These are phyloP conservation scores for Scopus umbretta DNA, from an alignment of 2,113 vertebrate genomes.

Conservation along the genomic window DNA sequence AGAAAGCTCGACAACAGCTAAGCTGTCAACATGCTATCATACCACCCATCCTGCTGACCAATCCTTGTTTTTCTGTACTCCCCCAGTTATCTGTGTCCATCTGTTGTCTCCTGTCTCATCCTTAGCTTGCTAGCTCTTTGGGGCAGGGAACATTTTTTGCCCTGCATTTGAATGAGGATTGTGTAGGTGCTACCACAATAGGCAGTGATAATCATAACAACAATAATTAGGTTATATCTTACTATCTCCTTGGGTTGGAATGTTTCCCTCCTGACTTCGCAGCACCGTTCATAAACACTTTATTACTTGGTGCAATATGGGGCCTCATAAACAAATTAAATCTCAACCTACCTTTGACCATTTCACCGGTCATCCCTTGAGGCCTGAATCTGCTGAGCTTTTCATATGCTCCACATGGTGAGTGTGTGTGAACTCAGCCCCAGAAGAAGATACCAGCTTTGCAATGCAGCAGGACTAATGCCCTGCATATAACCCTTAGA, in stretches of 20 bases:
- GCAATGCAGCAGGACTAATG: neutral
- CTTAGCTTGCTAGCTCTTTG: neutral
- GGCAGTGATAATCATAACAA: neutral
- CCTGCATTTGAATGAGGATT: neutral
- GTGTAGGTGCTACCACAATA: conserved; percentile 28
- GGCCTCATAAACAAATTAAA: conserved; percentile 26
- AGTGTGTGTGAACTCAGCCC: neutral
- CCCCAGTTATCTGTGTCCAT: conserved; percentile 52
- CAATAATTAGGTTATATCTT: conserved; percentile 30
- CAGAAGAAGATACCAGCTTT: neutral
- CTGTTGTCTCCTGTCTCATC: conserved; percentile 44
- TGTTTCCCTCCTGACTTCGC: conserved; percentile 14
- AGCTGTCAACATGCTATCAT: conserved; percentile 40
- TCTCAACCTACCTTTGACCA: neutral
- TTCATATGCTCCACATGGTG: neutral
- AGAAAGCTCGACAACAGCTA: conserved; percentile 49
- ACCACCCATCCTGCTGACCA: conserved; percentile 46
- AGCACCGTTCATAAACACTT: conserved; percentile 8
- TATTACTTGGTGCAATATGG: conserved; percentile 11
- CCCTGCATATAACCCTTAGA: neutral
- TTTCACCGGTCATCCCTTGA: neutral
- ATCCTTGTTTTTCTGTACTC: conserved; percentile 33
- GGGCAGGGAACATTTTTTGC: conserved; percentile 29
- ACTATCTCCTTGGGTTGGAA: neutral
- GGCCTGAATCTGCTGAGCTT: neutral